Evolutionary conservation across 2,888 invertebrate genomes (phyloP), one percentile per base, ranked within the genome.

Genomic region (Galerucella calmariensis): DNA sequence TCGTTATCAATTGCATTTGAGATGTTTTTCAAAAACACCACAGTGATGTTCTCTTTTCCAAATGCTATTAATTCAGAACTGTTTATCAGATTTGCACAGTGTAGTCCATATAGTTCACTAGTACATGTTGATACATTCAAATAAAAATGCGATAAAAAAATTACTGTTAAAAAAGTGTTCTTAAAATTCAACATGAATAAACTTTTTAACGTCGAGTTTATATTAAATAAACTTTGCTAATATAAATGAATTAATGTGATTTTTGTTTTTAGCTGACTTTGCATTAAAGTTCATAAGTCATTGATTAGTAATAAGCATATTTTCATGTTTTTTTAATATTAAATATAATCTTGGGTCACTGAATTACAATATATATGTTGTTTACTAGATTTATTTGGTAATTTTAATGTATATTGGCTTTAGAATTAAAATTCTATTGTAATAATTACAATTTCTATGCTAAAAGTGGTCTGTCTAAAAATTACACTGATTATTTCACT

Each of bases 81-180:
- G 12, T 51, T 51, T 51, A 51, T n/a, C n/a, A 77, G 27, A 71
- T 73, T 76, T 11, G 67, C 67, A 27, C 76, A 78, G 14, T 76
- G 72, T 11, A 76, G 20, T 11, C 74, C 74, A 20, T 74, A 48
- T n/a, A 41, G 41, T 67, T 53, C 51, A 58, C 67, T 63, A 14
- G 51, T 69, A 65, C 76, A 76, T 63, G 62, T 72, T 1, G 72
- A 27, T 35, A 16, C 11, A 72, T 67, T 66, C 12, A 51, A 16
- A 14, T 12, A 46, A 24, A 74, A 20, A 58, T 51, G 46, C 14
- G n/a, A 41, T n/a, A 51, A n/a, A 51, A 51, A 51, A 14, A 51
- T 14, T 1, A 51, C 8, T n/a, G 51, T 51, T 51, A 6, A 51
- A 14, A 51, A 70, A 59, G 58, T 74, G 24, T 14, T 70, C 6